Conservation (phyloP, 2,113 vertebrate species). For the Dasyprocta punctata region DNA sequence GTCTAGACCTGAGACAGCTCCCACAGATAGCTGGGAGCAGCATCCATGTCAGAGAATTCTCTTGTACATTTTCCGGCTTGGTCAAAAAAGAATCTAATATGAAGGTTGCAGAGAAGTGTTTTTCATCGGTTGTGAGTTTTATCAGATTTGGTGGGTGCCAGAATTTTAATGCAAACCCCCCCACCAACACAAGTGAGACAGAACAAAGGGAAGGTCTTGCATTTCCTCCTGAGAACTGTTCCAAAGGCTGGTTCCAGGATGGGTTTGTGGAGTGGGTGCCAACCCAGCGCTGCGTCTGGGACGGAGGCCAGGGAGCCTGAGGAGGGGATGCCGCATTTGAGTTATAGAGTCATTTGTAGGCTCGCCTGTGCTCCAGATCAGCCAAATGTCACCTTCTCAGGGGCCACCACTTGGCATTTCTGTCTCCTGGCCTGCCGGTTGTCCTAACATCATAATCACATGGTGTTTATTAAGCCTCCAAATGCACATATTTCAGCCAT, state of each 20-base stretch:
- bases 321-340: constrained; percentile 17
- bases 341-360: constrained; percentile 67
- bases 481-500: neutral
- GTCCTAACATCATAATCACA: constrained; percentile 42
- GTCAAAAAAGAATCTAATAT: neutral
- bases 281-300: constrained; percentile 66
- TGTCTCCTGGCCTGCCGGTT: constrained; percentile 13
- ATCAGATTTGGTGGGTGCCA: neutral
- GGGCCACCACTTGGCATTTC: neutral
- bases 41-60: neutral
- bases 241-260: constrained; percentile 59
- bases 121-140: neutral
- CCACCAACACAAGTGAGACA: neutral
- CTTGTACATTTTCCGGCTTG: neutral
- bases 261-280: constrained; percentile 24
- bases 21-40: neutral
- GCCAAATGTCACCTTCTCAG: constrained; percentile 66
- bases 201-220: constrained; percentile 65
- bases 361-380: constrained; percentile 47
- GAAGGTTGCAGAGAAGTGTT: neutral
- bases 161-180: neutral
- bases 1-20: neutral
- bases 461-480: constrained; percentile 1
- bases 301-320: constrained; percentile 62
- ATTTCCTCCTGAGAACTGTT: constrained; percentile 50